phyloP scores from a whole-genome alignment of 2,888 invertebrate species.

The Urechis unicinctus region DNA sequence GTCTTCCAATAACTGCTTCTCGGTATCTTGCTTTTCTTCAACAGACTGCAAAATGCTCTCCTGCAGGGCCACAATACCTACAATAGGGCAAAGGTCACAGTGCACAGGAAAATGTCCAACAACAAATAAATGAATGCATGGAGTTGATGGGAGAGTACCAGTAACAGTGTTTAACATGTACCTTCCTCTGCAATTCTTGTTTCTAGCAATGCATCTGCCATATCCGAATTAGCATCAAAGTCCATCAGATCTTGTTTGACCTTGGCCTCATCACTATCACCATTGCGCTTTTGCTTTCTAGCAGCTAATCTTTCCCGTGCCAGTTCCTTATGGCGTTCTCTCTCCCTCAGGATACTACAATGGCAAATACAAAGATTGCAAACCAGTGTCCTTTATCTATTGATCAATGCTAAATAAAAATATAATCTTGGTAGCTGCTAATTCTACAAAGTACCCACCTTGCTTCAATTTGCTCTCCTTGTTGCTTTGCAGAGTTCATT shows the following conservation, averaged over 20 bases:
- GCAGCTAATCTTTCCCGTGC: neutral
- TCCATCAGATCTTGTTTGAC: neutral
- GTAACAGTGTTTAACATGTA: too few relatives aligned
- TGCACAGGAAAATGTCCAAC: too few relatives aligned
- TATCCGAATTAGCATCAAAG: too few relatives aligned
- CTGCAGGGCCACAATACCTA: conserved; percentile 7
- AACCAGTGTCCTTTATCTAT: too few relatives aligned
- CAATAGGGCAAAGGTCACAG: neutral
- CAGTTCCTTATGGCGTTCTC: neutral
- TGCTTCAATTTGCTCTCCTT: conserved; percentile 8
- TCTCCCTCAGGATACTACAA: too few relatives aligned
- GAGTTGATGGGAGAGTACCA: too few relatives aligned
- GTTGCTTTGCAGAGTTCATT: conserved; percentile 14
- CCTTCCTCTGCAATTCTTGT: too few relatives aligned
- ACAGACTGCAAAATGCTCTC: conserved; percentile 25
- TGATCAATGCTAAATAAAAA: neutral
- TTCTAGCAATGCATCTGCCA: too few relatives aligned
- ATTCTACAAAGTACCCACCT: neutral
- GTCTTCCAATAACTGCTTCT: too few relatives aligned
- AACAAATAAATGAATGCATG: too few relatives aligned
- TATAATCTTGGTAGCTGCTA: neutral
- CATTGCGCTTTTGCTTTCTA: neutral
- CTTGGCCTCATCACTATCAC: too few relatives aligned
- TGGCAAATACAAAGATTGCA: too few relatives aligned
- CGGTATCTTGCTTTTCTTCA: conserved; percentile 28